Conservation (phyloP, 2,797 vertebrate genomes). For the Ctenosaura bakeri region DNA sequence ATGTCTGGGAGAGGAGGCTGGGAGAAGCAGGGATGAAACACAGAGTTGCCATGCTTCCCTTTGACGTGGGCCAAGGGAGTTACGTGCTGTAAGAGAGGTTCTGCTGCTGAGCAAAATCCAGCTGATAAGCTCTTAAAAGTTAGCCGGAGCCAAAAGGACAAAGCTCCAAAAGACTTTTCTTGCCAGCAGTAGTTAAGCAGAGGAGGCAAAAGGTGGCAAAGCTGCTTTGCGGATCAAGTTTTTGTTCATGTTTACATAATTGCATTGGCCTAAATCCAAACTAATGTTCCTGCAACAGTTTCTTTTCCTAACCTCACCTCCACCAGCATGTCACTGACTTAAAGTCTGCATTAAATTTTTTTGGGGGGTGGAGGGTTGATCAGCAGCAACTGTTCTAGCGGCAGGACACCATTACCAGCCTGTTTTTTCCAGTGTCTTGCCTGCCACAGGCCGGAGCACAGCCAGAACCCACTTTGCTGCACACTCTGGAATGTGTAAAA, state of each 20-base stretch:
- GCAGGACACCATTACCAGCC: no score
- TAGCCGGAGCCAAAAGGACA: neutral
- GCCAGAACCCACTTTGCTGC: neutral
- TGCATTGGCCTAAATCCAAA: neutral
- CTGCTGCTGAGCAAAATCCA: neutral
- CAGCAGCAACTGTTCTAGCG: no score
- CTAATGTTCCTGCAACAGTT: neutral
- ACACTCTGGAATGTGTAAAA: neutral
- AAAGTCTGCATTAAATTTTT: neutral
- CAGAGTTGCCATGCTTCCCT: no score
- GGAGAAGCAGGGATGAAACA: neutral
- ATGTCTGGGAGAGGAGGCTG: no score
- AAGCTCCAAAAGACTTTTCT: neutral
- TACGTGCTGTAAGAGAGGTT: neutral
- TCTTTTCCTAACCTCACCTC: neutral
- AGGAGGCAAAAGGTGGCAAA: neutral
- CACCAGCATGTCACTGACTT: neutral
- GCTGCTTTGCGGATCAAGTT: neutral
- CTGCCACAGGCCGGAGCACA: neutral
- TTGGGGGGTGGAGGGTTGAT: no score
- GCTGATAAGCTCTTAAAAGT: neutral
- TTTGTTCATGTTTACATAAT: neutral
- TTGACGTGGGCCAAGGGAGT: neutral
- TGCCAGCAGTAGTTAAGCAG: neutral
- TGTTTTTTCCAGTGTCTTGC: neutral